Evolutionary conservation across 1,140 invertebrate genomes (phyloP).

Genomic region (Scaptomyza hsui): DNA sequence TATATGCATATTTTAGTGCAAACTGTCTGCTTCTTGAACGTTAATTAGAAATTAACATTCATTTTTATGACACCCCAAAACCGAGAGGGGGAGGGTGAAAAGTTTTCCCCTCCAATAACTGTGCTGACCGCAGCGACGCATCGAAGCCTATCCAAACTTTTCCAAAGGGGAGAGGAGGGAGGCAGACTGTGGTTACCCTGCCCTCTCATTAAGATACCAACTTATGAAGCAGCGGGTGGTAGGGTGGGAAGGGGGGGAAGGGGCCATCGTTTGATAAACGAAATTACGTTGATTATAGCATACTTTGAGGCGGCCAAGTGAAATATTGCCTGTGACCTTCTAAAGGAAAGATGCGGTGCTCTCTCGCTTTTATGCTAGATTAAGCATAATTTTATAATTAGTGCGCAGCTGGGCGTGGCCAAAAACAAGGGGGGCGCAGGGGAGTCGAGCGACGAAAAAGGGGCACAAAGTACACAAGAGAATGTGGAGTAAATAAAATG

Average conservation of each 20-base stretch:
- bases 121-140: slow-evolving; percentile 21
- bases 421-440: background rate
- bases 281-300: slow-evolving; percentile 54
- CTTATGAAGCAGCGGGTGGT: background rate
- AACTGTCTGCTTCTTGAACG: slow-evolving; percentile 24
- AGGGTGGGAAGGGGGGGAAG: background rate
- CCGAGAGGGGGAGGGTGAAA: background rate
- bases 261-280: slow-evolving; percentile 35
- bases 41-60: slow-evolving; percentile 59
- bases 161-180: background rate
- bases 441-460: background rate
- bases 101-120: slow-evolving; percentile 17
- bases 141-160: slow-evolving; percentile 29
- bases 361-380: slow-evolving; percentile 56
- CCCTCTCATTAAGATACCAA: slow-evolving; percentile 35
- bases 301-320: slow-evolving; percentile 41
- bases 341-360: background rate
- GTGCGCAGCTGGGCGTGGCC: slow-evolving; percentile 34
- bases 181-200: slow-evolving; percentile 33
- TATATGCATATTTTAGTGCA: slow-evolving; percentile 4
- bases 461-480: slow-evolving; percentile 1
- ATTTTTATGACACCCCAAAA: slow-evolving; percentile 35
- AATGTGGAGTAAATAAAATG: slow-evolving; percentile 11
- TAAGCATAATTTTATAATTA: slow-evolving; percentile 67
- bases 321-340: slow-evolving; percentile 52